Evolutionary conservation across 35 echinoderm and acorn worm genomes (phyloP).

Genomic region (Eucidaris tribuloides): DNA sequence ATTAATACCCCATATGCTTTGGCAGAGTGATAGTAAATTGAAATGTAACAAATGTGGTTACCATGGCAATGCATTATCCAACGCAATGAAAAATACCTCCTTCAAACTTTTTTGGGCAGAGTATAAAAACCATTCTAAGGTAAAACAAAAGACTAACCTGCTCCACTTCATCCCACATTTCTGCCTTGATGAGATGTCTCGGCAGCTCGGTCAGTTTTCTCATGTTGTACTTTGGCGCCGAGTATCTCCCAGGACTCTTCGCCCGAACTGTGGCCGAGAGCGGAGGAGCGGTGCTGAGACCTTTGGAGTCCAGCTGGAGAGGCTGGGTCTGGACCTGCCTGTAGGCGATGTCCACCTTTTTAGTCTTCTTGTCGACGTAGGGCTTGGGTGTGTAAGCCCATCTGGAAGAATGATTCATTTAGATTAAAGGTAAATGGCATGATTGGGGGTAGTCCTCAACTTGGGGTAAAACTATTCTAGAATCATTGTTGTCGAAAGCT

Average conservation of each 20-base stretch:
- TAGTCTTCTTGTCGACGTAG: conserved; percentile 70
- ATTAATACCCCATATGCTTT: too few relatives aligned
- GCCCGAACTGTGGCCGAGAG: background rate
- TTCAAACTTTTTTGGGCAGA: too few relatives aligned
- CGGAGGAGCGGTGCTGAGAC: background rate
- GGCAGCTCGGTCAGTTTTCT: conserved; percentile 81
- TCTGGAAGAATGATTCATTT: conserved; percentile 37
- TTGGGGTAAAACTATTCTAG: too few relatives aligned
- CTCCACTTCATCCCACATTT: conserved; percentile 73
- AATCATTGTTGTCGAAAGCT: too few relatives aligned
- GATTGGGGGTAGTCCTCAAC: too few relatives aligned
- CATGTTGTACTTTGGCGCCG: conserved; percentile 49
- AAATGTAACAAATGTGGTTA: too few relatives aligned
- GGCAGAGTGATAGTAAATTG: too few relatives aligned
- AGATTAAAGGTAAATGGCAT: too few relatives aligned
- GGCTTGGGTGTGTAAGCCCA: conserved; percentile 92
- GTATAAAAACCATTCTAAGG: too few relatives aligned
- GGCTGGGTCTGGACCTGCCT: conserved; percentile 77
- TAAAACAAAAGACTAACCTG: too few relatives aligned
- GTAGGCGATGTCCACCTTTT: conserved; percentile 51
- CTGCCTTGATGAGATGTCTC: conserved; percentile 59
- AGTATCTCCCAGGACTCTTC: background rate
- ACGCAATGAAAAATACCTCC: too few relatives aligned
- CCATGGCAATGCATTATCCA: too few relatives aligned
- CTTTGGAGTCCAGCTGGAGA: conserved; percentile 23